Conservation (phyloP, 1,140 invertebrate species). For the Drosophila ambigua region DNA sequence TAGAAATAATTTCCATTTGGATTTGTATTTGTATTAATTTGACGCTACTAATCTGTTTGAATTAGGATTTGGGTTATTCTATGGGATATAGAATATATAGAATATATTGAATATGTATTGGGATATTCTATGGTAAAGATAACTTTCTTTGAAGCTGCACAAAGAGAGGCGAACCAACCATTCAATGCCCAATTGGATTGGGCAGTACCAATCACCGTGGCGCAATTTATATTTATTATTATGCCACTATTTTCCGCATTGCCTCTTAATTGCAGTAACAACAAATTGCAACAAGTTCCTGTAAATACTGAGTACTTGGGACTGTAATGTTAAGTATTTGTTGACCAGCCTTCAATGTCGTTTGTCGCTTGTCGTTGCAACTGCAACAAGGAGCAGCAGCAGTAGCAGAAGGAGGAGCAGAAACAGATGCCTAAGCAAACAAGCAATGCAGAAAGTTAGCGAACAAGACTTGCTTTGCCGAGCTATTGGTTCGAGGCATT, state of each 20-base stretch:
- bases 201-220: neutral
- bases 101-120: no score
- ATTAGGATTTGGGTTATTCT: no score
- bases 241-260: no score
- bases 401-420: constrained; percentile 16
- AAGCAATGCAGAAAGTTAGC: constrained; percentile 64
- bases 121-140: no score
- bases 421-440: constrained; percentile 62
- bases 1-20: no score
- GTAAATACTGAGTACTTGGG: constrained; percentile 30
- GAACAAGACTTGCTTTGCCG: constrained; percentile 38
- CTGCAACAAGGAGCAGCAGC: constrained; percentile 15
- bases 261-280: constrained; percentile 48
- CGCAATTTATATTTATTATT: neutral
- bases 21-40: no score
- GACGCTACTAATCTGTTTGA: no score
- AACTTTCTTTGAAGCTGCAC: no score
- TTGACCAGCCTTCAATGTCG: constrained; percentile 47
- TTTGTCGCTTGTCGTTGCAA: constrained; percentile 4
- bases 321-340: constrained; percentile 52
- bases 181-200: neutral
- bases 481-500: neutral
- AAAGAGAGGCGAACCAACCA: no score
- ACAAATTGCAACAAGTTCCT: constrained; percentile 55
- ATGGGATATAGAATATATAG: no score